Evolutionary conservation across 2,797 vertebrate genomes (phyloP).

Genomic region (Chromis chromis): DNA sequence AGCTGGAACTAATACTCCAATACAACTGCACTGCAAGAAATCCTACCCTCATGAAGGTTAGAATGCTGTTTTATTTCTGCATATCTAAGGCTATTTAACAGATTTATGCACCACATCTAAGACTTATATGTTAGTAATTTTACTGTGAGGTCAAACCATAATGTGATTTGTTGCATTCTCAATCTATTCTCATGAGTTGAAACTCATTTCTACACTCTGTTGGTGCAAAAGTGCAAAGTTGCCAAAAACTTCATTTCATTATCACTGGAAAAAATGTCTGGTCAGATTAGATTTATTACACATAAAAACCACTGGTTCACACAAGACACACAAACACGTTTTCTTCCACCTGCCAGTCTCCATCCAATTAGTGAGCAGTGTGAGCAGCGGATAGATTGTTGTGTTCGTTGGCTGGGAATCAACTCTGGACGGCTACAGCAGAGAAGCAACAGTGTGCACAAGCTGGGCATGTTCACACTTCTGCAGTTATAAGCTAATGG

Average conservation of each 20-base stretch:
- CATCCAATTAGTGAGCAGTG: conserved; percentile 70
- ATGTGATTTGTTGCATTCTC: not conserved
- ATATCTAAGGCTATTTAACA: not conserved
- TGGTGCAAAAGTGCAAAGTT: conserved; percentile 26
- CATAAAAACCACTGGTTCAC: conserved; percentile 16
- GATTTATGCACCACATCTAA: not conserved
- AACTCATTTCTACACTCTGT: not conserved
- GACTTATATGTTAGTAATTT: not conserved
- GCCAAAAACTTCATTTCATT: conserved; percentile 31
- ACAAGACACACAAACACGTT: conserved; percentile 45
- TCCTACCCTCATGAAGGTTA: not conserved
- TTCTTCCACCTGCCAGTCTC: conserved; percentile 64
- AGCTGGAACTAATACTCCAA: conserved; percentile 28
- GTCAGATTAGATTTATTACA: conserved; percentile 30
- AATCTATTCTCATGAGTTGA: not conserved
- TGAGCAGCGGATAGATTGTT: conserved; percentile 45
- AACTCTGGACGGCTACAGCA: conserved; percentile 40
- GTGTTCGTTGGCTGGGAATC: conserved; percentile 53
- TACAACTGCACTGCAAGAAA: conserved; percentile 12
- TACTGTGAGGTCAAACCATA: not conserved
- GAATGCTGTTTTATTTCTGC: not conserved
- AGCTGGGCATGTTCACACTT: conserved; percentile 38
- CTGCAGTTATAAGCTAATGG: conserved; percentile 57
- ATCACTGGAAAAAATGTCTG: conserved; percentile 25
- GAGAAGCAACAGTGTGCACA: conserved; percentile 43